Base-by-base conservation (phyloP, 2,113 vertebrate genomes). In the Silurus meridionalis region DNA sequence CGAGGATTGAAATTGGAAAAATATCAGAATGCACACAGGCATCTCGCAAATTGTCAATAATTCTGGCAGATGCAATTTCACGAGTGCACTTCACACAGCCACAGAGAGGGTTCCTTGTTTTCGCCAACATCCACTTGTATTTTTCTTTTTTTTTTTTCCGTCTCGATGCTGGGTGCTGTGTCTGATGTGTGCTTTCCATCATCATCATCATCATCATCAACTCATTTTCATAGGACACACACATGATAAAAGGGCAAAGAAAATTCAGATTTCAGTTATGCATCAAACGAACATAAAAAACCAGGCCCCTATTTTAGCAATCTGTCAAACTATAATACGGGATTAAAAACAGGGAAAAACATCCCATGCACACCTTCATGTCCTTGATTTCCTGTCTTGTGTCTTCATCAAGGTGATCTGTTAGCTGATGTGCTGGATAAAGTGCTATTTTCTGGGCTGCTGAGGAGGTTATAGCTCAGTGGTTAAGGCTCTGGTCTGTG, bases 41-140 rank as follows among this genome's bases (percentile, higher is more conserved):
- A 63, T 72, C 85, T 83, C 58, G 86, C 84, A 87, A 80, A 89
- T 80, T 77, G 64, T 67, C 75, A 75, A 74, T 69, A 84, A 86
- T 86, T 80, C 71, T 60, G 37, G 80, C 67, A 61, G 67, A 83
- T 46, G 69, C 67, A 63, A 74, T 89, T 87, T 87, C 50, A 85
- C 19, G 23, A 46, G 86, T 79, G 69, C 80, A 87, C 72, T 85
- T 82, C 80, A 74, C 53, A 87, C 28, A 80, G 69, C 3, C 57
- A n/a, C 55, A 10, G 67, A 78, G 67, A 83, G 66, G n/a, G 50
- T 64, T 71, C 53, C 84, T 74, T 8, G n/a, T 79, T 46, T 85
- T 79, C 48, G 25, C 19, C 60, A 60, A 63, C 23, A 80, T 58
- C 55, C 53, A 53, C 64, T 53, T 80, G 57, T 37, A 25, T 72